Evolutionary conservation across 2,113 vertebrate species (phyloP), one percentile per base, ranked within the genome.

Genomic region (Regulus satrapa): DNA sequence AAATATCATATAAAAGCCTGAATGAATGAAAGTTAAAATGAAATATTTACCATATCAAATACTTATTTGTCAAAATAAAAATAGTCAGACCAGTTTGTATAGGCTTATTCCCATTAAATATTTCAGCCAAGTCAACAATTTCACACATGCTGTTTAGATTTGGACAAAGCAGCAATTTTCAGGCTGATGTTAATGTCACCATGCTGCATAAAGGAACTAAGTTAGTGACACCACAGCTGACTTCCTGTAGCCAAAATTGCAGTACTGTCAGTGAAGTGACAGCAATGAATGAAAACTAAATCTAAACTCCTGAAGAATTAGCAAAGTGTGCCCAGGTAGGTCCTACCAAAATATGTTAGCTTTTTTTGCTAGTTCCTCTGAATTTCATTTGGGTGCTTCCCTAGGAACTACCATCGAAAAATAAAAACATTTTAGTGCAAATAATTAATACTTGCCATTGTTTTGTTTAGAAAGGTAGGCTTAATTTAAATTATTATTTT

Each of bases 41-140:
- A 93, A 94, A 80, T 79, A 24, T 90, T 95, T 96, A 62, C 64
- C 71, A 54, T 92, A 88, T 80, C 75, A 90, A 95, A 68, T 83
- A 88, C 56, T 87, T 89, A 61, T 80, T 91, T 79, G 61, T 82
- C 75, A 83, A 93, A 90, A 85, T 66, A 54, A 41, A 58, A 61
- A 61, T 26, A 83, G 67, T 76, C 46, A 90, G 51, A 69, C 24
- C 3, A 5, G 26, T 93, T 94, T 82, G 46, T 83, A 54, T 66
- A 46, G 83, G 69, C 18, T 73, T 88, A 52, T 76, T 96, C 84
- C 68, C 40, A 59, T 66, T 81, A 77, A 46, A 29, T 38, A 66
- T 85, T 93, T 85, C 79, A 91, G 79, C 63, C 32, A 88, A 80
- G 72, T 95, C 83, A 95, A 63, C 58, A 71, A 36, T 91, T 84